Conservation (phyloP, 1,140 invertebrate species). For the Trichonephila clavata region DNA sequence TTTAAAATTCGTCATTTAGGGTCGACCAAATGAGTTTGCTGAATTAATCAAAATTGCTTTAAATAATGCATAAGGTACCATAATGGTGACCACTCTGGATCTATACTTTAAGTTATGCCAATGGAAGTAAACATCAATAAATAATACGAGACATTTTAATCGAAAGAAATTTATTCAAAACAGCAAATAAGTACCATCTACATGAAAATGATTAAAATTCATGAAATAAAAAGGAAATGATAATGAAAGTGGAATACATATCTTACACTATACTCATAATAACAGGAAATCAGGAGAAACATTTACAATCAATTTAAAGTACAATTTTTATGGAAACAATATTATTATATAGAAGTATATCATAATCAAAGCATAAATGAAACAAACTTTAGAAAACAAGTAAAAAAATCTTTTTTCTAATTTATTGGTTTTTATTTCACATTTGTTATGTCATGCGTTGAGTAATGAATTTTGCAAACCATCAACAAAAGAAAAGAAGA, state of each 20-base stretch:
- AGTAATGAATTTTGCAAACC: conserved; percentile 3
- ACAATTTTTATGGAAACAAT: conserved; percentile 55
- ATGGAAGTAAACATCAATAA: too few relatives aligned
- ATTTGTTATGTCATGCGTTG: conserved; percentile 70
- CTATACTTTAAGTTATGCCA: too few relatives aligned
- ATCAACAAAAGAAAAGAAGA: background rate
- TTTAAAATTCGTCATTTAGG: too few relatives aligned
- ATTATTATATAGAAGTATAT: conserved; percentile 17
- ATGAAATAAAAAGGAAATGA: conserved; percentile 57
- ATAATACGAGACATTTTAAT: conserved; percentile 4
- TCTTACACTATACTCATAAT: conserved; percentile 11
- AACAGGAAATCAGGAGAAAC: conserved; percentile 58
- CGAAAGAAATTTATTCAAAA: conserved; percentile 72
- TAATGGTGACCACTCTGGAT: too few relatives aligned
- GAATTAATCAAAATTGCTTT: too few relatives aligned
- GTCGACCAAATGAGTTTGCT: too few relatives aligned
- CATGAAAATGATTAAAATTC: conserved; percentile 65
- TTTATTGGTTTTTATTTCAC: conserved; percentile 58
- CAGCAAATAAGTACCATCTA: conserved; percentile 47
- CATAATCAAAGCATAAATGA: conserved; percentile 50
- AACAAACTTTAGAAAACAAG: background rate
- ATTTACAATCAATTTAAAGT: conserved; percentile 58
- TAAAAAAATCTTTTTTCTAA: conserved; percentile 17
- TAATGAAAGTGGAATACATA: conserved; percentile 53
- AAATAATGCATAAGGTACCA: too few relatives aligned